phyloP scores from a whole-genome alignment of 2,797 vertebrate species.

The Cyprinodon diabolis region DNA sequence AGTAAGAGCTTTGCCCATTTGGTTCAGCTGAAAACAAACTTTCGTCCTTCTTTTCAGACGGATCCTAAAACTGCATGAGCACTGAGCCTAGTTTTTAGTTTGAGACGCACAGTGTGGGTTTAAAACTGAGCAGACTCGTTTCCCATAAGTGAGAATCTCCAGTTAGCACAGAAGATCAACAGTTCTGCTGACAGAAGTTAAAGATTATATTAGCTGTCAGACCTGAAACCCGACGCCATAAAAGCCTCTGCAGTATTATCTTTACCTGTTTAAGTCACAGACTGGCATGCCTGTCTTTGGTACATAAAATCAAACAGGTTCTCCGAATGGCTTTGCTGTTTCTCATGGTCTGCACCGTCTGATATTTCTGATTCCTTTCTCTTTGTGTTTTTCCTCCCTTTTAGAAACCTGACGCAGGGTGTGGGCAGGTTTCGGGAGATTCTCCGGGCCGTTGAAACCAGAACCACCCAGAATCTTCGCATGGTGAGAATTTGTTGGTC shows the following conservation, averaged over 20 bases:
- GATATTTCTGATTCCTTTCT: slow-evolving; percentile 15
- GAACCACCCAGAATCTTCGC: slow-evolving; percentile 97
- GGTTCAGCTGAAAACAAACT: too few species aligned
- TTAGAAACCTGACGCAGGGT: slow-evolving; percentile 94
- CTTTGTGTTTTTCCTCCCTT: slow-evolving; percentile 23
- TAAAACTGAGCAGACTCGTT: too few species aligned
- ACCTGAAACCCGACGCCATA: too few species aligned
- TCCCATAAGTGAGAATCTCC: too few species aligned
- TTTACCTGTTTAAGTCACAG: not conserved
- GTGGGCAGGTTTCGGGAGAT: slow-evolving; percentile 97
- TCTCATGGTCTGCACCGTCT: not conserved
- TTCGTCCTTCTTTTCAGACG: too few species aligned
- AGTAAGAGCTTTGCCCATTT: too few species aligned
- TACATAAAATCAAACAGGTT: not conserved
- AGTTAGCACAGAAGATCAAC: too few species aligned
- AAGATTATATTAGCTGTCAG: too few species aligned
- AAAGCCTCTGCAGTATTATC: not conserved
- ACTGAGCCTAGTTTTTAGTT: too few species aligned
- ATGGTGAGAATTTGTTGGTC: slow-evolving; percentile 85
- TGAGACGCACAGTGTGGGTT: too few species aligned
- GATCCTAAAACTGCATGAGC: too few species aligned
- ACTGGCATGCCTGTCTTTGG: not conserved
- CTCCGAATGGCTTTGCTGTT: not conserved
- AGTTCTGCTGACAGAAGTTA: too few species aligned
- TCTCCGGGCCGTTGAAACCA: slow-evolving; percentile 94